A percentile compares a stretch with the other conserved stretches of the same genome.
These are phyloP conservation scores for Phortica magna DNA, from an alignment of 2,888 invertebrate species.

Conservation along the genomic window DNA sequence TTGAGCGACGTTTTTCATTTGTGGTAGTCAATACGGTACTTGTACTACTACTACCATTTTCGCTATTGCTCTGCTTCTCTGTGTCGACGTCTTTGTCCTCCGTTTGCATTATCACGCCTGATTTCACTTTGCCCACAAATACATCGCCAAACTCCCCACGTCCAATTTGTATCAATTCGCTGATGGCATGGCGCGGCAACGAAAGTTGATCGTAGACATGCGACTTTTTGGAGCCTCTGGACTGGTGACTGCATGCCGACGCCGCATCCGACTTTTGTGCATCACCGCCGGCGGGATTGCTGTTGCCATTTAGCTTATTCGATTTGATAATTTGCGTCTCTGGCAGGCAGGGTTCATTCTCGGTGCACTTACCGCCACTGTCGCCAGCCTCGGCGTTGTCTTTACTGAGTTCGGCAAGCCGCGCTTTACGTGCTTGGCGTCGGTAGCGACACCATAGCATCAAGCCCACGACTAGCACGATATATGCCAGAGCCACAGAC, in stretches of 20 bases:
- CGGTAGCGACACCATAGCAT: conserved; percentile 94
- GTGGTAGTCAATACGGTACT: conserved; percentile 64
- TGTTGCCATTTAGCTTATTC: conserved; percentile 73
- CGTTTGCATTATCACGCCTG: conserved; percentile 56
- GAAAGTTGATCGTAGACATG: conserved; percentile 87
- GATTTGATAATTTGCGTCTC: conserved; percentile 51
- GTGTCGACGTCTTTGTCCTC: conserved; percentile 68
- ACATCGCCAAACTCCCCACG: conserved; percentile 96
- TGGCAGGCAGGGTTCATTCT: conserved; percentile 77
- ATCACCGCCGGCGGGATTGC: conserved; percentile 79
- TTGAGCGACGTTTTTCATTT: conserved; percentile 76
- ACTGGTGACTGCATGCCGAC: conserved; percentile 83
- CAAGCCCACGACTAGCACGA: conserved; percentile 92
- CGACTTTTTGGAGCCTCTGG: conserved; percentile 81
- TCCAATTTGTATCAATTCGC: conserved; percentile 84
- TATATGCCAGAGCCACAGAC: conserved; percentile 94
- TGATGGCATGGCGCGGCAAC: conserved; percentile 85
- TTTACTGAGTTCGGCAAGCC: conserved; percentile 79
- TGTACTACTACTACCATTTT: conserved; percentile 64
- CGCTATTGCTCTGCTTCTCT: conserved; percentile 71
- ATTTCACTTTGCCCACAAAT: conserved; percentile 84
- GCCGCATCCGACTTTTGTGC: conserved; percentile 82
- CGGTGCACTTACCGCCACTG: conserved; percentile 63
- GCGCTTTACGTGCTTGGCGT: conserved; percentile 80
- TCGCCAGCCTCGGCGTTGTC: conserved; percentile 80